Evolutionary conservation across 2,888 invertebrate genomes (phyloP).

Genomic region (Brenthis daphne): DNA sequence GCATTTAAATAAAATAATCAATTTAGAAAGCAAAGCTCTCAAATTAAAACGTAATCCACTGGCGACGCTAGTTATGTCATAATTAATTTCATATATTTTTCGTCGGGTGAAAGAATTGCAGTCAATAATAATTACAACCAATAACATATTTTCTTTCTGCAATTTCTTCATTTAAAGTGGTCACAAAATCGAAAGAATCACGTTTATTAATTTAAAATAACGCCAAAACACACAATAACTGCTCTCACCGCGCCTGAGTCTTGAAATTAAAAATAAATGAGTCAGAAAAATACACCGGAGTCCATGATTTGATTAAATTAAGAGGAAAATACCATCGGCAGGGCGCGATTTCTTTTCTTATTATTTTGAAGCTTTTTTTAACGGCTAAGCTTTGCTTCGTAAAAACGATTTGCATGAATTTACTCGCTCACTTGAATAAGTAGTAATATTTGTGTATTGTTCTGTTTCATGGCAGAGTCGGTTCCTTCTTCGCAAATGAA

Average conservation of each 20-base stretch:
- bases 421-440: slow-evolving; percentile 51
- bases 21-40: no score
- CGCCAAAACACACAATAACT: slow-evolving; percentile 35
- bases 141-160: no score
- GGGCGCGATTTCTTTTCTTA: slow-evolving; percentile 49
- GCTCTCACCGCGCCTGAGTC: slow-evolving; percentile 24
- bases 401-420: slow-evolving; percentile 75
- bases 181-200: slow-evolving; percentile 31
- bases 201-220: slow-evolving; percentile 42
- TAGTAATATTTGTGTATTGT: slow-evolving; percentile 57
- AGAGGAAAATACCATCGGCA: slow-evolving; percentile 68
- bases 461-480: slow-evolving; percentile 18
- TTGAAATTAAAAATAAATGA: slow-evolving; percentile 76
- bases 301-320: slow-evolving; percentile 76
- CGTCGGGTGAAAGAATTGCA: no score
- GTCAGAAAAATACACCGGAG: slow-evolving; percentile 67
- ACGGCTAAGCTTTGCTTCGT: slow-evolving; percentile 62
- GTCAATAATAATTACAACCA: no score
- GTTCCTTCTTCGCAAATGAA: slow-evolving; percentile 6
- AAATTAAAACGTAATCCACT: no score
- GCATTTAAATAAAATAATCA: no score
- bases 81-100: no score
- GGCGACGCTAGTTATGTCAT: no score
- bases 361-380: slow-evolving; percentile 69
- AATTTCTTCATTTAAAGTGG: background rate